Percentiles rank a stretch among this genome's conserved stretches.
These are phyloP conservation scores for Panthera leo DNA, from an alignment of 2,113 vertebrate species.

Conservation along the genomic window DNA sequence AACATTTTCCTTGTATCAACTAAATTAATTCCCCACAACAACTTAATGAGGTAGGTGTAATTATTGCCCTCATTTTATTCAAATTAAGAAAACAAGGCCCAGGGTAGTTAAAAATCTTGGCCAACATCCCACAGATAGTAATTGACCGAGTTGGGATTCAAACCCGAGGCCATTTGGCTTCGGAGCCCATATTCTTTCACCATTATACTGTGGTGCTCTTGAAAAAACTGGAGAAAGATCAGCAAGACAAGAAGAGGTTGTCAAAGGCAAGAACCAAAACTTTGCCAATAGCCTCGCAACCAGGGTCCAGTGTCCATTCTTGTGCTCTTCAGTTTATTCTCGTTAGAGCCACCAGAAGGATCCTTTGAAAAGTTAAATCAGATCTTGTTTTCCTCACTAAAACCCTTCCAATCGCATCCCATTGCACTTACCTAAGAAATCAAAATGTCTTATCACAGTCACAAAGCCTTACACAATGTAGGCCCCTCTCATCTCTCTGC, in stretches of 20 bases:
- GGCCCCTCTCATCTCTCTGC: background rate
- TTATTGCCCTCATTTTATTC: background rate
- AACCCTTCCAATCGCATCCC: background rate
- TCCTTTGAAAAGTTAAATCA: background rate
- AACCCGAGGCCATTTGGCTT: background rate
- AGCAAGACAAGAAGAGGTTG: background rate
- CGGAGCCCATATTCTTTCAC: background rate
- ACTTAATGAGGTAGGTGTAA: background rate
- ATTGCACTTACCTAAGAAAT: background rate
- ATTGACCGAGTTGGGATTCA: background rate
- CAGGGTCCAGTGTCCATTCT: no score
- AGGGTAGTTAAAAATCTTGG: background rate
- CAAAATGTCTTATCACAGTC: background rate
- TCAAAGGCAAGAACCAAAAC: background rate
- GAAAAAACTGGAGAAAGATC: background rate
- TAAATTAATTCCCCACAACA: background rate
- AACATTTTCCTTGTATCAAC: background rate
- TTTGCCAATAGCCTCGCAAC: background rate
- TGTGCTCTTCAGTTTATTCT: background rate
- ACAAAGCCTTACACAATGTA: background rate
- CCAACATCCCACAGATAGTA: background rate
- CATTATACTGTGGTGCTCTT: background rate
- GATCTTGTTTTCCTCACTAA: background rate
- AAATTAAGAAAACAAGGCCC: slow-evolving; percentile 36
- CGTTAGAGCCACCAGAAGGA: background rate